Evolutionary conservation across 2,113 vertebrate genomes (phyloP).

Genomic region (Brachionichthys hirsutus): DNA sequence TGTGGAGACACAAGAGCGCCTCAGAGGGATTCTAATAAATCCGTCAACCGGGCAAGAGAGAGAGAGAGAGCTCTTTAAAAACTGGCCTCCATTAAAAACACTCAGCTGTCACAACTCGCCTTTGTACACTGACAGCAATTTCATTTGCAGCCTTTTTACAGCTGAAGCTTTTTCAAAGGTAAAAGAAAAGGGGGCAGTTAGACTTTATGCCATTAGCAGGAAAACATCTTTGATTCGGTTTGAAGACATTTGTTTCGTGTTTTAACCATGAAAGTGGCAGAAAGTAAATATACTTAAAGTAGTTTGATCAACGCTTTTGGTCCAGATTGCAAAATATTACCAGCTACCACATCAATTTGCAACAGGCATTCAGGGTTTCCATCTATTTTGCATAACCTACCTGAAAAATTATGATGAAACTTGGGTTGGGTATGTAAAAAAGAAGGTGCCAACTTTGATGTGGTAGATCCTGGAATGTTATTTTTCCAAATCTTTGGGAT

Average conservation of each 20-base stretch:
- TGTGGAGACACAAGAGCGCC: conserved; percentile 45
- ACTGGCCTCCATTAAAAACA: conserved; percentile 50
- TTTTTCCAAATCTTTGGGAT: no score
- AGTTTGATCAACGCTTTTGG: no score
- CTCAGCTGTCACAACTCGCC: conserved; percentile 37
- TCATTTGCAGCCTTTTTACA: conserved; percentile 19
- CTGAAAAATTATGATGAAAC: no score
- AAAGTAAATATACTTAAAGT: no score
- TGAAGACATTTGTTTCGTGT: no score
- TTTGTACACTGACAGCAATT: conserved; percentile 29
- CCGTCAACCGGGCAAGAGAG: conserved; percentile 45
- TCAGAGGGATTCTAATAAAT: conserved; percentile 64
- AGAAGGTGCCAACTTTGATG: no score
- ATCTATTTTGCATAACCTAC: no score
- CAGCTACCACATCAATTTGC: background rate
- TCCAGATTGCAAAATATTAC: background rate
- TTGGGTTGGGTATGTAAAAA: no score
- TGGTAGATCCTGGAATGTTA: no score
- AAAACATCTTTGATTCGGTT: no score
- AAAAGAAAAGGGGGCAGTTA: conserved; percentile 21
- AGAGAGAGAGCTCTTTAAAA: conserved; percentile 46
- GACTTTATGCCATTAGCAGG: background rate
- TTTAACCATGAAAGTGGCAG: no score
- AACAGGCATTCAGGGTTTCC: no score
- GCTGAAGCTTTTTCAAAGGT: conserved; percentile 15